Percentiles rank a stretch among this genome's conserved stretches.
Conservation (phyloP, 2,888 invertebrate genomes). For the Heliconius ismenius region DNA sequence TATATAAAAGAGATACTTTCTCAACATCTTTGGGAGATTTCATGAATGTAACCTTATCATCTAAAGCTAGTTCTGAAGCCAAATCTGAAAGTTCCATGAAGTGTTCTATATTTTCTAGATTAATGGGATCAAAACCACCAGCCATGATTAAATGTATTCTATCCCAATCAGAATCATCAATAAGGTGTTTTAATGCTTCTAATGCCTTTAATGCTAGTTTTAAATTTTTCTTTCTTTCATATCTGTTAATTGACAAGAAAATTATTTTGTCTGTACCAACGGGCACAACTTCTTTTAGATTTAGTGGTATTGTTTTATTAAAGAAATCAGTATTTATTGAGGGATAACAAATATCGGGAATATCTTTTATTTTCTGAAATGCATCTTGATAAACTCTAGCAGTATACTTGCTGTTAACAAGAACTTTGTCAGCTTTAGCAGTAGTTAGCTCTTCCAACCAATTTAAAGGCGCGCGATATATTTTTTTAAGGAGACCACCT, state of each 20-base stretch:
- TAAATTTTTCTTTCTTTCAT: slow-evolving; percentile 98
- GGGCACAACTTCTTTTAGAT: slow-evolving; percentile 76
- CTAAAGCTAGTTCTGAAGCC: slow-evolving; percentile 84
- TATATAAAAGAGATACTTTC: slow-evolving; percentile 90
- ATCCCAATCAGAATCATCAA: slow-evolving; percentile 82
- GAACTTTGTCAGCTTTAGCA: slow-evolving; percentile 91
- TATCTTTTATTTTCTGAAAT: slow-evolving; percentile 87
- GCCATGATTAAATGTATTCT: slow-evolving; percentile 93
- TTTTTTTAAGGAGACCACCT: slow-evolving; percentile 87
- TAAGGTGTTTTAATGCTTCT: slow-evolving; percentile 82
- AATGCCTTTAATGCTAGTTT: slow-evolving; percentile 91
- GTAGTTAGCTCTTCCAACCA: slow-evolving; percentile 95
- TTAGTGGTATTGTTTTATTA: slow-evolving; percentile 76
- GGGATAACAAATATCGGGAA: slow-evolving; percentile 95
- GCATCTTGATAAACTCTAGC: slow-evolving; percentile 92
- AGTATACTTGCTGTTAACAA: slow-evolving; percentile 99
- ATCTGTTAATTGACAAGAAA: slow-evolving; percentile 97
- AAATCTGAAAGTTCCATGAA: slow-evolving; percentile 88
- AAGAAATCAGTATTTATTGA: slow-evolving; percentile 92
- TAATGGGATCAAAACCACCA: slow-evolving; percentile 96
- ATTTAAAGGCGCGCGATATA: slow-evolving; percentile 94
- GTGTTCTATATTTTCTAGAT: slow-evolving; percentile 93
- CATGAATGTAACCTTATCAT: slow-evolving; percentile 89
- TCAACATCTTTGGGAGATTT: slow-evolving; percentile 92
- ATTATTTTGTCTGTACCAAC: slow-evolving; percentile 83